phyloP scores from a whole-genome alignment of 2,888 invertebrate genomes.

The Nowickia ferox region DNA sequence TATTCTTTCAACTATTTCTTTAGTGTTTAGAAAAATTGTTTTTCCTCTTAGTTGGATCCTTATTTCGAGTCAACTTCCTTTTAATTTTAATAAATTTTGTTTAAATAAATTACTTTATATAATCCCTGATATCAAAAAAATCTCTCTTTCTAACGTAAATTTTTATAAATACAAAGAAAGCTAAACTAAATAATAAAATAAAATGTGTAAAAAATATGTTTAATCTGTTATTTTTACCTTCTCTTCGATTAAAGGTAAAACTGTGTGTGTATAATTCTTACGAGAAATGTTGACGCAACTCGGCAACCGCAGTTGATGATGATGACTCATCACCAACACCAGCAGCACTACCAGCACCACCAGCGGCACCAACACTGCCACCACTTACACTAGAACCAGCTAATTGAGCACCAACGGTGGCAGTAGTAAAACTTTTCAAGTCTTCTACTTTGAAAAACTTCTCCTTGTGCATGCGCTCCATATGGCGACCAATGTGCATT shows the following conservation, averaged over 20 bases:
- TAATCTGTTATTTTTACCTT: constrained; percentile 44
- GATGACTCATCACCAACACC: constrained; percentile 69
- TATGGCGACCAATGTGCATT: constrained; percentile 92
- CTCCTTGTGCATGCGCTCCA: constrained; percentile 92
- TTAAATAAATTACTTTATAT: constrained; percentile 69
- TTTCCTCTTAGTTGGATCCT: background rate
- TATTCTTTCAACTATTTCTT: constrained; percentile 9
- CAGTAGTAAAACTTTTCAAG: constrained; percentile 79
- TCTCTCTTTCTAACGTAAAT: constrained; percentile 61
- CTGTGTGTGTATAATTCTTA: constrained; percentile 72
- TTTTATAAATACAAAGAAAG: constrained; percentile 34
- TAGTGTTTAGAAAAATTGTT: constrained; percentile 12
- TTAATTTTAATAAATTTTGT: constrained; percentile 22
- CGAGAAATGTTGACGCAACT: constrained; percentile 81
- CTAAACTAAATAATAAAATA: constrained; percentile 42
- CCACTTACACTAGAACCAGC: constrained; percentile 70
- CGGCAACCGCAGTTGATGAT: constrained; percentile 74
- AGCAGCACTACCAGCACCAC: constrained; percentile 61
- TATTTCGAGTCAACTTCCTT: constrained; percentile 9
- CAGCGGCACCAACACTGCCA: constrained; percentile 52
- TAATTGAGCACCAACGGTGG: constrained; percentile 71
- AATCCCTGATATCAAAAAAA: constrained; percentile 71
- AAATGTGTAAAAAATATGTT: constrained; percentile 41
- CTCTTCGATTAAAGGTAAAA: constrained; percentile 10
- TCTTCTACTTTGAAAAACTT: constrained; percentile 84